Conservation (phyloP, 2,113 vertebrate genomes). For the Condylura cristata region DNA sequence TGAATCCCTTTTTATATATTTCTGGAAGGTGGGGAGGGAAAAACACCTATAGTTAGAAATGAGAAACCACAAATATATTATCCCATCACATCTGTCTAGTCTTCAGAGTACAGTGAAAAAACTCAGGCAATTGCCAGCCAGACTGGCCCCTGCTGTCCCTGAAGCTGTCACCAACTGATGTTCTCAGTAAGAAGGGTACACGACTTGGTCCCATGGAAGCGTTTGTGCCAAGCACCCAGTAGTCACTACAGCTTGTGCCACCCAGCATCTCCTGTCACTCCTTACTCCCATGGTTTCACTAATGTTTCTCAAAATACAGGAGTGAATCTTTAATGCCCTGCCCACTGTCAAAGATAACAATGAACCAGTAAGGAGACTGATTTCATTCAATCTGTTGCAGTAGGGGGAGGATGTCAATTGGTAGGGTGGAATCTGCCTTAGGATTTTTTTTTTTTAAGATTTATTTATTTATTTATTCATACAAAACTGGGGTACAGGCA, state of each 20-base stretch:
- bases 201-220: fast-evolving
- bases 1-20: not conserved
- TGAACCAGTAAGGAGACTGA: not conserved
- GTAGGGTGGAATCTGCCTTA: not conserved
- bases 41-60: not conserved
- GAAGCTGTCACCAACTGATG: not conserved
- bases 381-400: not conserved
- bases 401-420: not conserved
- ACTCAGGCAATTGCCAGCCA: not conserved
- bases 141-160: not conserved
- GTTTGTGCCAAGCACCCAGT: fast-evolving
- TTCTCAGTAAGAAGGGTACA: not conserved
- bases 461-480: too few species aligned
- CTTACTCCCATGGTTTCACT: fast-evolving
- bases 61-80: not conserved
- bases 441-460: too few species aligned
- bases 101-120: not conserved
- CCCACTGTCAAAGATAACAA: not conserved
- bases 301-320: not conserved
- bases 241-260: not conserved
- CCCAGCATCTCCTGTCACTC: too few species aligned
- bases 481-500: too few species aligned
- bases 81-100: not conserved
- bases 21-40: not conserved
- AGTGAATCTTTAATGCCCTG: not conserved